Percentiles rank a stretch among this genome's conserved stretches.
Evolutionary conservation across 1,140 invertebrate species (phyloP).

Genomic region (Cecropterus lyciades): DNA sequence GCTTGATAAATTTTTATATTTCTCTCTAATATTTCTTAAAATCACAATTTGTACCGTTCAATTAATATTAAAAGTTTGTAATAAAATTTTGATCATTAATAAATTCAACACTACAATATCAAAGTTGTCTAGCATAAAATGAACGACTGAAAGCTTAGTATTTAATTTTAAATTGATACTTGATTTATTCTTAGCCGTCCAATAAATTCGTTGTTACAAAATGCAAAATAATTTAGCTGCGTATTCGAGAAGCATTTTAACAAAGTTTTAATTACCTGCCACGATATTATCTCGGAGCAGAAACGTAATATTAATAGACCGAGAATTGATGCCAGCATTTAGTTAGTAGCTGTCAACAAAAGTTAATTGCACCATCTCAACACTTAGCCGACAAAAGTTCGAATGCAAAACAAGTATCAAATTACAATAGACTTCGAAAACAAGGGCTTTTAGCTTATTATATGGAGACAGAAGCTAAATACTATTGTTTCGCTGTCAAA

Average conservation of each 20-base stretch:
- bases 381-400: slow-evolving; percentile 40
- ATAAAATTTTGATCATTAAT: too few species aligned
- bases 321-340: slow-evolving; percentile 31
- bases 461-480: slow-evolving; percentile 66
- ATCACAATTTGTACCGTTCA: too few species aligned
- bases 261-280: slow-evolving; percentile 34
- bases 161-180: background rate
- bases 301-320: slow-evolving; percentile 34
- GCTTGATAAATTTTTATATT: too few species aligned
- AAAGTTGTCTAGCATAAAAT: too few species aligned
- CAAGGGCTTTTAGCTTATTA: slow-evolving; percentile 50
- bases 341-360: slow-evolving; percentile 29
- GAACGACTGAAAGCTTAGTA: background rate
- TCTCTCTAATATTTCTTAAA: too few species aligned
- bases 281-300: slow-evolving; percentile 24
- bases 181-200: background rate
- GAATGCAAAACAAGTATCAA: slow-evolving; percentile 49
- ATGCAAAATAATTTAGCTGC: slow-evolving; percentile 16
- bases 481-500: slow-evolving; percentile 70
- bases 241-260: slow-evolving; percentile 14
- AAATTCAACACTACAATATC: too few species aligned
- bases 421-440: slow-evolving; percentile 49
- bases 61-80: too few species aligned
- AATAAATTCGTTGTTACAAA: slow-evolving; percentile 5
- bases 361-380: slow-evolving; percentile 44